Evolutionary conservation across 2,888 invertebrate species (phyloP).

Genomic region (Corbicula japonica): DNA sequence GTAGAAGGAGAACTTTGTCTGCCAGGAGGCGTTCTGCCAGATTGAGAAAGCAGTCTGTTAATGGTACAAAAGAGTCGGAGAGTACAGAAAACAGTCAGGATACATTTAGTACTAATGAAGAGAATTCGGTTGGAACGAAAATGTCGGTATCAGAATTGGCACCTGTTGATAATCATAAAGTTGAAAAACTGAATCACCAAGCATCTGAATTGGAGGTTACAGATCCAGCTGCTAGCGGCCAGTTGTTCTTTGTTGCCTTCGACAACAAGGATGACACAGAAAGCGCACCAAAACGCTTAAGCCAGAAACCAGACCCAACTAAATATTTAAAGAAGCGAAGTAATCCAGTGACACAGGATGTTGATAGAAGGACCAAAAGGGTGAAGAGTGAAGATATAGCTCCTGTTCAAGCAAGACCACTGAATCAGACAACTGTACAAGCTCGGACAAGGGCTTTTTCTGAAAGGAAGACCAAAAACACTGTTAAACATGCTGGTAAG

Average conservation of each 20-base stretch:
- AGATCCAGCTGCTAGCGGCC: constrained; percentile 20
- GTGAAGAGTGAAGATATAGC: constrained; percentile 31
- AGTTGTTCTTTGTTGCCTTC: constrained; percentile 51
- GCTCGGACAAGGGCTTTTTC: too few species aligned
- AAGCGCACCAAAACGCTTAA: constrained; percentile 21
- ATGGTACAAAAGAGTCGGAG: too few species aligned
- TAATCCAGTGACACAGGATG: constrained; percentile 38
- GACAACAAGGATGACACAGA: constrained; percentile 29
- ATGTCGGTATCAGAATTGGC: neutral
- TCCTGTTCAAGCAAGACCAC: too few species aligned
- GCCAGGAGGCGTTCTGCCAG: constrained; percentile 26
- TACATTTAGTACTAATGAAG: neutral
- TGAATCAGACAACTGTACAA: too few species aligned
- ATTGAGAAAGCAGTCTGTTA: neutral
- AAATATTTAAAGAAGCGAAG: constrained; percentile 59
- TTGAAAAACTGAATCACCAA: neutral
- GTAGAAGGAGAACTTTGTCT: constrained; percentile 47
- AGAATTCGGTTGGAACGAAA: neutral
- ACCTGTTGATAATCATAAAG: neutral
- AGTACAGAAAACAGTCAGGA: constrained; percentile 9
- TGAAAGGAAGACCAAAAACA: too few species aligned
- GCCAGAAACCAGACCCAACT: constrained; percentile 40
- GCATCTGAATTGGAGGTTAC: neutral
- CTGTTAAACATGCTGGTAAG: too few species aligned
- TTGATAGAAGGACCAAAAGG: constrained; percentile 35